A percentile compares a stretch with the other conserved stretches of the same genome.
Evolutionary conservation across 2,113 vertebrate species (phyloP).

Genomic region (Eulemur rufifrons): DNA sequence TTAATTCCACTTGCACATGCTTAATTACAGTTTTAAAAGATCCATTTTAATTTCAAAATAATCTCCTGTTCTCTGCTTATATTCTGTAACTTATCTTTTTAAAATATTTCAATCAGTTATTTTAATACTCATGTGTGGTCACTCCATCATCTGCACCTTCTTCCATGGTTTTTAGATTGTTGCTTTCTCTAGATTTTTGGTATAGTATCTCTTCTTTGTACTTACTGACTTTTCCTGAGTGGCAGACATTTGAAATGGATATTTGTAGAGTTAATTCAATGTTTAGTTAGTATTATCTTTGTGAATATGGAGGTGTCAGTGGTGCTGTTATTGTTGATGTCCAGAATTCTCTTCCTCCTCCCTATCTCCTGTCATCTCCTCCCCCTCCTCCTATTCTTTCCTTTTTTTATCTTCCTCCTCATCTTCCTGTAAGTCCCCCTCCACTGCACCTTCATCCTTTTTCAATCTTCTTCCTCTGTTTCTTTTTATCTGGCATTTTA

Average conservation of each 20-base stretch:
- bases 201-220: neutral
- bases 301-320: accelerated
- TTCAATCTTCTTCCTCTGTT: neutral
- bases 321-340: neutral
- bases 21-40: neutral
- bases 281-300: too few species aligned
- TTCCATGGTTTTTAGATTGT: neutral
- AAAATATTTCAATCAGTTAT: neutral
- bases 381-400: neutral
- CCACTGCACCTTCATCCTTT: neutral
- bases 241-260: neutral
- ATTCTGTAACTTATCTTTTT: neutral
- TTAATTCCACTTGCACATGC: neutral
- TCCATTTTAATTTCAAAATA: neutral
- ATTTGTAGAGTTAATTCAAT: neutral
- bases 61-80: neutral
- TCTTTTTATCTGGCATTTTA: neutral
- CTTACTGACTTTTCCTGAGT: neutral
- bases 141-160: neutral
- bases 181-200: neutral
- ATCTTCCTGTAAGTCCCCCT: neutral
- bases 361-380: neutral
- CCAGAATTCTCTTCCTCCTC: neutral
- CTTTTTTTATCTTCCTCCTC: neutral
- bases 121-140: neutral